A percentile compares a stretch with the other conserved stretches of the same genome.
phyloP scores from a whole-genome alignment of 2,797 vertebrate genomes.

The Heteromormyrus szaboi region DNA sequence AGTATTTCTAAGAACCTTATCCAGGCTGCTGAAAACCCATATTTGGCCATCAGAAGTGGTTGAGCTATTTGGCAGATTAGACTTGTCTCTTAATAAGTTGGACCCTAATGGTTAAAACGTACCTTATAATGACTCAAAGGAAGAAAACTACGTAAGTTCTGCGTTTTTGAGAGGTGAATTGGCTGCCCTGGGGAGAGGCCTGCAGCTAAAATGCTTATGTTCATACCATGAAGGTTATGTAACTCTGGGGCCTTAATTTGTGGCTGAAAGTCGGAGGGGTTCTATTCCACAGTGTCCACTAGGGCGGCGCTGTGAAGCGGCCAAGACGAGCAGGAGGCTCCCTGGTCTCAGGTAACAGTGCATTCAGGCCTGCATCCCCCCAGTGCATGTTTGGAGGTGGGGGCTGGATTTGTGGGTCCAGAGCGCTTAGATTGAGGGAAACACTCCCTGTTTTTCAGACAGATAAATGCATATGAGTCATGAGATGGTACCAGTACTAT shows the following conservation, averaged over 20 bases:
- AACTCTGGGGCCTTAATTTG: neutral
- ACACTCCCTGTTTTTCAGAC: neutral
- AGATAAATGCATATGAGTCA: neutral
- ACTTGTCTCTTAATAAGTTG: neutral
- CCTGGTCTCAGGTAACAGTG: neutral
- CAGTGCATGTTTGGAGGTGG: neutral
- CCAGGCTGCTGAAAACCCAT: neutral
- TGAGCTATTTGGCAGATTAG: neutral
- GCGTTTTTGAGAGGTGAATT: neutral
- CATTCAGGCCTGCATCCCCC: neutral
- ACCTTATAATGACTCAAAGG: neutral
- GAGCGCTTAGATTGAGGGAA: neutral
- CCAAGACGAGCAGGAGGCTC: neutral
- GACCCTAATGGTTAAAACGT: neutral
- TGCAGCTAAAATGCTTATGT: neutral
- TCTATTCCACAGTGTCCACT: neutral
- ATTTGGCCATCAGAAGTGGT: neutral
- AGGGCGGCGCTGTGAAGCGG: neutral
- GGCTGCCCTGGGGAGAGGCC: neutral
- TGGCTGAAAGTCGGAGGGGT: neutral
- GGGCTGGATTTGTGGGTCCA: neutral
- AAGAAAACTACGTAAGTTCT: neutral
- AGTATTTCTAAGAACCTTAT: neutral
- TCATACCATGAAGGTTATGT: neutral
- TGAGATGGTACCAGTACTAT: conserved; percentile 1